Evolutionary conservation across 37 sponge, comb jelly and placozoan genomes (phyloP).

Genomic region (Tethya wilhelma): DNA sequence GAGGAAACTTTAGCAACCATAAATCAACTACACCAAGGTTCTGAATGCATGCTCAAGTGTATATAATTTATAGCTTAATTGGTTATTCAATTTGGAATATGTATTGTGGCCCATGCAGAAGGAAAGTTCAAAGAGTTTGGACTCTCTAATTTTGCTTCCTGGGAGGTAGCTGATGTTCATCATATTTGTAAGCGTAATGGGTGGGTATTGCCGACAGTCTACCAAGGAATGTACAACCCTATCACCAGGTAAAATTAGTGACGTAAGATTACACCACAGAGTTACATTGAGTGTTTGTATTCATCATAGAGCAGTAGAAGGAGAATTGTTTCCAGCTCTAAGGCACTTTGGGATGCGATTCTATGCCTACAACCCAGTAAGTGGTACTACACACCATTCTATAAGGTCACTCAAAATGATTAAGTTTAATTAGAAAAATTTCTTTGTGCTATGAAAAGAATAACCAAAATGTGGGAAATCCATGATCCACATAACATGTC

Average conservation of each 20-base stretch:
- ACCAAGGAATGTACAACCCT: conserved; percentile 97
- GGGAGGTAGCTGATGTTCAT: conserved; percentile 83
- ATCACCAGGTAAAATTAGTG: too few species aligned
- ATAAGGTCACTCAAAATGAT: too few species aligned
- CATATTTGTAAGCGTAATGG: conserved; percentile 87
- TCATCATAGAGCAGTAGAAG: too few species aligned
- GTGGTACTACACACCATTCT: too few species aligned
- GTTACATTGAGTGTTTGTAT: too few species aligned
- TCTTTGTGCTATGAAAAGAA: too few species aligned
- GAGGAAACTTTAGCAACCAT: conserved; percentile 83
- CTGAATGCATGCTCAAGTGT: too few species aligned
- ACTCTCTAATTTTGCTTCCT: conserved; percentile 88
- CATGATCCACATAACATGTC: too few species aligned
- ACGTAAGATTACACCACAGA: too few species aligned
- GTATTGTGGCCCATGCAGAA: conserved; percentile 15
- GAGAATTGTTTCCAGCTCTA: conserved; percentile 88
- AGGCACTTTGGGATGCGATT: conserved; percentile 85
- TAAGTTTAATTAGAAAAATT: neutral
- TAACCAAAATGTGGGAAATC: too few species aligned
- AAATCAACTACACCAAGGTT: conserved; percentile 77
- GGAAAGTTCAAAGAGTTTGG: conserved; percentile 93
- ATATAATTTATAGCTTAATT: too few species aligned
- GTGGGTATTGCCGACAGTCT: conserved; percentile 88
- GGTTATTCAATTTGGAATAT: too few species aligned
- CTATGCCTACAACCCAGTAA: conserved; percentile 93